Conservation (phyloP, 2,113 vertebrate genomes). For the Triplophysa dalaica region DNA sequence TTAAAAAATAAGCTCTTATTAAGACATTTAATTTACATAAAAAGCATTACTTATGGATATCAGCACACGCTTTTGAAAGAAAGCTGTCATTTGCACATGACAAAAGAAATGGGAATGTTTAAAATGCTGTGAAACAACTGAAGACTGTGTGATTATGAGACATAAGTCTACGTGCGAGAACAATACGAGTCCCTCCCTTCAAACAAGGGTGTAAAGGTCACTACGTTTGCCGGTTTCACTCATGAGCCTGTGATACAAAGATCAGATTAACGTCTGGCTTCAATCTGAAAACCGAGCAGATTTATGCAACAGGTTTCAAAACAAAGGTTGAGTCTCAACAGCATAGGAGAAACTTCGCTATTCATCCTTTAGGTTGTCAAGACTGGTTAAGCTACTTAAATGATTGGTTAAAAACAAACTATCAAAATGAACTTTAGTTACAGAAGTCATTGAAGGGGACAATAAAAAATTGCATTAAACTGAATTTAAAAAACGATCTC, state of each 20-base stretch:
- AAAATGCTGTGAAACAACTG: background rate
- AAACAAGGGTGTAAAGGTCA: slow-evolving; percentile 8
- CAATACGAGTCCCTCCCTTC: background rate
- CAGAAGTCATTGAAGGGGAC: no score
- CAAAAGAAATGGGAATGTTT: background rate
- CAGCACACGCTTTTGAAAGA: no score
- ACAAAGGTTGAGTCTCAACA: background rate
- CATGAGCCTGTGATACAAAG: background rate
- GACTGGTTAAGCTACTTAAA: no score
- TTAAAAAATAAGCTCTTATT: background rate
- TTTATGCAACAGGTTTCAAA: background rate
- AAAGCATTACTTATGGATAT: no score
- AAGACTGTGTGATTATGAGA: background rate
- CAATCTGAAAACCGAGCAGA: background rate
- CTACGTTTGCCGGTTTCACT: slow-evolving; percentile 9
- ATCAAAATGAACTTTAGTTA: no score
- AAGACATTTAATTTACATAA: no score
- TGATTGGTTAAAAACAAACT: no score
- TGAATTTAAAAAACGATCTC: no score
- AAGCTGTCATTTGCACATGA: background rate
- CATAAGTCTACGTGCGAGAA: background rate
- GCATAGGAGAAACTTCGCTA: no score
- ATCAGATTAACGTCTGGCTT: background rate
- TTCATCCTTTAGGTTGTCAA: no score
- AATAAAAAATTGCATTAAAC: no score